A percentile compares a stretch with the other conserved stretches of the same genome.
phyloP scores from a whole-genome alignment of 2,797 vertebrate species.

The Thamnophis elegans region DNA sequence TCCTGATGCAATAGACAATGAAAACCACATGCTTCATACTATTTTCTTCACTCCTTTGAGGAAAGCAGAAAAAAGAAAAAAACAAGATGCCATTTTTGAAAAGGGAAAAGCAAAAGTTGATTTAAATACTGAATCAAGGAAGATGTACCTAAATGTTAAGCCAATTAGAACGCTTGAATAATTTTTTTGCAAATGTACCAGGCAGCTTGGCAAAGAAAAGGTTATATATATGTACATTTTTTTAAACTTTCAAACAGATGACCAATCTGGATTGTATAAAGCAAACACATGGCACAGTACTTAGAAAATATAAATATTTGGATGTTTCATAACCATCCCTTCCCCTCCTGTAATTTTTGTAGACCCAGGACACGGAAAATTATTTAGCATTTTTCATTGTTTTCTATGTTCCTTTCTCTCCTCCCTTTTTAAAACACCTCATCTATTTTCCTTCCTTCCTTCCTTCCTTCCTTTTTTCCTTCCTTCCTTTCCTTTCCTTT shows the following conservation, averaged over 20 bases:
- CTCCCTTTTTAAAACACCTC: neutral
- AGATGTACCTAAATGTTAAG: neutral
- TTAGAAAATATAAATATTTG: constrained; percentile 26
- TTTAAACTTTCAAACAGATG: neutral
- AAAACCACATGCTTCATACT: neutral
- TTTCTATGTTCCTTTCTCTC: neutral
- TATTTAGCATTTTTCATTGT: neutral
- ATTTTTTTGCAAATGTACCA: neutral
- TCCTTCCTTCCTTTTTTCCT: too few relatives aligned
- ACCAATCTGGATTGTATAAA: neutral
- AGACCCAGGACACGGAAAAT: neutral
- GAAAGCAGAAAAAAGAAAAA: neutral
- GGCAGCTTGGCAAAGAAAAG: neutral
- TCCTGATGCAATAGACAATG: neutral
- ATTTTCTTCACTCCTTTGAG: neutral
- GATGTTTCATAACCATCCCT: neutral
- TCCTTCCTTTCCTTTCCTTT: neutral
- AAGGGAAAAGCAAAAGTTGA: neutral
- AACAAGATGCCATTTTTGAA: neutral
- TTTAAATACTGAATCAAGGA: neutral
- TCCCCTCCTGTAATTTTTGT: neutral
- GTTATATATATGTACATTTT: neutral
- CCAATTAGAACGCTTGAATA: too few relatives aligned
- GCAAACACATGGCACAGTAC: neutral
- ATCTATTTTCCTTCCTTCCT: neutral